Conservation (phyloP, 1,140 invertebrate species). For the Diuraphis noxia region DNA sequence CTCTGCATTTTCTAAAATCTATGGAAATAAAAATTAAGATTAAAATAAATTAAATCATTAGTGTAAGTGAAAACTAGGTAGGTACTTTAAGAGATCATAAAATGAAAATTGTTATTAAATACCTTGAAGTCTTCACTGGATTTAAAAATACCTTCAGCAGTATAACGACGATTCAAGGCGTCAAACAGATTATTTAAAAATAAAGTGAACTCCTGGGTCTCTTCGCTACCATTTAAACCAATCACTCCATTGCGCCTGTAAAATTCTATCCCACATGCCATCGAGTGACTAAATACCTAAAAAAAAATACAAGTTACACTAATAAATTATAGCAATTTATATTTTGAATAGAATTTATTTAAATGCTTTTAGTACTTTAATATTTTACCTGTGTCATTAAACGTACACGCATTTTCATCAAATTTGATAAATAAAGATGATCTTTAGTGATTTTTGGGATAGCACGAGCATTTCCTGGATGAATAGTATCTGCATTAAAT, state of each 20-base stretch:
- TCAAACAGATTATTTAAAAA: neutral
- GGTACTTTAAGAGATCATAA: too few relatives aligned
- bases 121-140: neutral
- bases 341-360: neutral
- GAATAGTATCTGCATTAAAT: slow-evolving; percentile 1
- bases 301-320: too few relatives aligned
- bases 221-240: neutral
- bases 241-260: neutral
- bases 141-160: neutral
- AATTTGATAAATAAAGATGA: too few relatives aligned
- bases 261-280: neutral
- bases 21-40: neutral
- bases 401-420: too few relatives aligned
- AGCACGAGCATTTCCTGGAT: too few relatives aligned
- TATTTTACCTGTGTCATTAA: too few relatives aligned
- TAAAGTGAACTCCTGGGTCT: neutral
- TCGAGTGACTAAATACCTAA: neutral
- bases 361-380: too few relatives aligned
- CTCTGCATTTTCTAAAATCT: neutral
- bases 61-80: too few relatives aligned
- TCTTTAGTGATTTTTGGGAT: too few relatives aligned
- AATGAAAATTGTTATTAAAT: neutral
- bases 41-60: too few relatives aligned
- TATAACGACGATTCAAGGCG: neutral
- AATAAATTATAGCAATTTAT: too few relatives aligned